These are phyloP conservation scores for Botrylloides violaceus DNA, from an alignment of 23 tunicate genomes.

Conservation along the genomic window DNA sequence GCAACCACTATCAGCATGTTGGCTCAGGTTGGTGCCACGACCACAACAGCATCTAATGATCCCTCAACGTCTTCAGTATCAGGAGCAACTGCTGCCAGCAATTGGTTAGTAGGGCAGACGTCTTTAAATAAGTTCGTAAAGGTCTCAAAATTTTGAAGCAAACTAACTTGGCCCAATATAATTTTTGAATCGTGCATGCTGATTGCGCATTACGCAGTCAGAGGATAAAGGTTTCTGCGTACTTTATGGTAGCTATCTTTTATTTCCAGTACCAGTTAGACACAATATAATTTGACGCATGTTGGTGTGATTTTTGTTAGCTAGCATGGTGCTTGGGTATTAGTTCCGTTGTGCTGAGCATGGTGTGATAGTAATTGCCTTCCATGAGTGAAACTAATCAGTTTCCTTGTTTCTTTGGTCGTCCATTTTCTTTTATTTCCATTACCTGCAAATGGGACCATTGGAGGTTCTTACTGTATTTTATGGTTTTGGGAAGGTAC, in stretches of 20 bases:
- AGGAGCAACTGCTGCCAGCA: conserved; percentile 16
- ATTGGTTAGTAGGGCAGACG: conserved; percentile 33
- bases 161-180: background rate
- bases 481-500: conserved; percentile 31
- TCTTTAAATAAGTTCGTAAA: background rate
- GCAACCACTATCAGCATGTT: conserved; percentile 17
- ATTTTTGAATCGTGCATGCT: conserved; percentile 29
- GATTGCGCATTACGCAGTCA: conserved; percentile 16
- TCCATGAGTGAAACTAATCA: too few species aligned
- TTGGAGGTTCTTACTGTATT: background rate
- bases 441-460: too few species aligned
- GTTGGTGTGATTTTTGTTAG: background rate
- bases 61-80: conserved; percentile 19
- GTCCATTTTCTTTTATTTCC: background rate
- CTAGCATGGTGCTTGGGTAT: conserved; percentile 18
- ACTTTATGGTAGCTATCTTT: background rate
- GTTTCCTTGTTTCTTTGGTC: background rate
- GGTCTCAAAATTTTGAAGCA: background rate
- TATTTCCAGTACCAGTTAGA: background rate
- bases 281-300: too few species aligned
- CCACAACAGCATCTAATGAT: conserved; percentile 5
- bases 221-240: conserved; percentile 1
- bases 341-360: background rate
- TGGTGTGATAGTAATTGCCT: background rate
- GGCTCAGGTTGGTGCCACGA: background rate